These are phyloP conservation scores for Microcebus jonahi DNA, from an alignment of 2,113 vertebrate species.

Conservation along the genomic window DNA sequence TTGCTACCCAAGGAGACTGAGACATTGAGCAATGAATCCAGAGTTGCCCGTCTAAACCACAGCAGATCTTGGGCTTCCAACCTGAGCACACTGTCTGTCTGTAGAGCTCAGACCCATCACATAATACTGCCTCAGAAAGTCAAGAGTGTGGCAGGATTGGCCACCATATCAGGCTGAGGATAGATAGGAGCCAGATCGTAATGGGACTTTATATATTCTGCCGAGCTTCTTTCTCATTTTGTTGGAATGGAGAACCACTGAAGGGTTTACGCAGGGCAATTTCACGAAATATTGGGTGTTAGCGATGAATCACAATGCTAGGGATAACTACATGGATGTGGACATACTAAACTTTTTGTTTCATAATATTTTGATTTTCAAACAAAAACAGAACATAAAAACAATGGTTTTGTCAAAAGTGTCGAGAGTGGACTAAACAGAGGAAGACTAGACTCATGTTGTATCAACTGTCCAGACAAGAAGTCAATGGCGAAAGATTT, in stretches of 20 bases:
- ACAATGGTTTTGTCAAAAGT: background rate
- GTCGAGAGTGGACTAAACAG: background rate
- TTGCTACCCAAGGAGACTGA: background rate
- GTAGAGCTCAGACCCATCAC: fast-evolving
- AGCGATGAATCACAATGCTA: background rate
- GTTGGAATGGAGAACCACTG: background rate
- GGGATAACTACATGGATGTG: background rate
- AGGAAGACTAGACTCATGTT: background rate
- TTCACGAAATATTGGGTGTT: background rate
- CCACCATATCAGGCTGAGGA: too few species aligned
- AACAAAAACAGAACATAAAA: background rate
- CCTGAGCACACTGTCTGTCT: fast-evolving
- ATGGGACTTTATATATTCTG: background rate
- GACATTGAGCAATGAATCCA: background rate
- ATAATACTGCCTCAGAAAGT: fast-evolving
- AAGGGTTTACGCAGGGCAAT: background rate
- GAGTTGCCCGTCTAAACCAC: background rate
- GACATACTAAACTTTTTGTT: background rate
- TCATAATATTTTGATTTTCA: background rate
- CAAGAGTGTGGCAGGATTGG: background rate
- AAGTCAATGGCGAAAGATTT: background rate
- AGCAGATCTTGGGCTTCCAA: background rate
- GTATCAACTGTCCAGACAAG: background rate
- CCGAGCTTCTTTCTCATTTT: background rate
- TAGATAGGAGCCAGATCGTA: fast-evolving